Conservation (phyloP, 2,888 invertebrate species). For the Ptycholaimellus sp. region DNA sequence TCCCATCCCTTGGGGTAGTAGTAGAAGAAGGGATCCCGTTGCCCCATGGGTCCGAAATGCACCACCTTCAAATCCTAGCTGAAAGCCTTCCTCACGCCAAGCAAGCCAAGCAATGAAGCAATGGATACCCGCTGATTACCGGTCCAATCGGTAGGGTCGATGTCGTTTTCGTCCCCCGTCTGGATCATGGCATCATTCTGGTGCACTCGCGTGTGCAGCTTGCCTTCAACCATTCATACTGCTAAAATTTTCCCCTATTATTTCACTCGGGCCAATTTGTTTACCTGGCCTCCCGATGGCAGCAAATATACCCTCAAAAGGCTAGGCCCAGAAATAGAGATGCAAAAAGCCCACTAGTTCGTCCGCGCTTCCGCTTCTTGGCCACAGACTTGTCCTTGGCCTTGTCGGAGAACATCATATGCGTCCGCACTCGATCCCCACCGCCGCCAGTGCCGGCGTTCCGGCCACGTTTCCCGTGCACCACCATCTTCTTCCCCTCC, state of each 20-base stretch:
- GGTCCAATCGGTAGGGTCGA: constrained; percentile 22
- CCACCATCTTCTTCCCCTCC: no score
- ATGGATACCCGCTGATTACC: constrained; percentile 24
- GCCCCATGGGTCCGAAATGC: constrained; percentile 25
- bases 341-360: constrained; percentile 15
- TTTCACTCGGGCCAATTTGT: no score
- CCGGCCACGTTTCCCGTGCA: no score
- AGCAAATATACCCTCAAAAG: not conserved
- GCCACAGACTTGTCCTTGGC: constrained; percentile 13
- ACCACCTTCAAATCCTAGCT: no score
- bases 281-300: no score
- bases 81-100: no score
- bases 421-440: constrained; percentile 20
- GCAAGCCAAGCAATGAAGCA: no score
- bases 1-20: constrained; percentile 27
- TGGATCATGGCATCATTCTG: constrained; percentile 24
- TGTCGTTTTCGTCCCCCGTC: constrained; percentile 14
- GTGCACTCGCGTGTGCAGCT: constrained; percentile 18
- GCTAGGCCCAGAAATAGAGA: not conserved
- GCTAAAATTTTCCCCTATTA: no score
- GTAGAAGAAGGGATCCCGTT: constrained; percentile 24
- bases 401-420: constrained; percentile 19
- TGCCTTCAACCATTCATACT: constrained; percentile 13
- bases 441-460: constrained; percentile 9
- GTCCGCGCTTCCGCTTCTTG: constrained; percentile 18